Evolutionary conservation across 2,113 vertebrate species (phyloP), one percentile per base, ranked within the genome.

Genomic region (Phaethornis superciliosus): DNA sequence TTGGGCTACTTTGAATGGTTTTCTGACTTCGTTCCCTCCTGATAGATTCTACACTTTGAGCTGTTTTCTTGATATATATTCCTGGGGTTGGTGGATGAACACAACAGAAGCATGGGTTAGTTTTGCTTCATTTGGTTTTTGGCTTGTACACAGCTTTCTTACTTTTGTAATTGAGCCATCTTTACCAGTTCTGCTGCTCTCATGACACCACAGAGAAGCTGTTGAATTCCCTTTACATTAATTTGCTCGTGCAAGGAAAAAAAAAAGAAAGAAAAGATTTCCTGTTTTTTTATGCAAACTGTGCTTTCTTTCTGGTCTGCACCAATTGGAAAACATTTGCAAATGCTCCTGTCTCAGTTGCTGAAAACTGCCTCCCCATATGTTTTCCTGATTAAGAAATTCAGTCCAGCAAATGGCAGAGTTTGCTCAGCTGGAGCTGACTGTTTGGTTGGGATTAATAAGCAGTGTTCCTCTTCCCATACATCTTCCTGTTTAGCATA

Each of bases 321-420:
- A 89, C 81, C 76, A 64, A 85, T 89, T 59, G 91, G 72, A 90
- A 92, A 85, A 69, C 72, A 64, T 94, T 96, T 95, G 92, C 89
- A 93, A 95, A 79, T 72, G 72, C 81, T 93, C 46, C 76, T 60
- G 71, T 90, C 88, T 81, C 21, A 0, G 65, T 93, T 69, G 42
- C 89, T 92, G 90, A 89, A 87, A 96, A 94, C 76, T 95, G 81
- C 80, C 49, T 94, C 33, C 88, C 94, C 94, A 95, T 97, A 96
- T 96, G 94, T 96, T 97, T 96, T 93, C 90, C 87, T 94, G 90
- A 94, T 95, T 96, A 95, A 94, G 94, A 91, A 96, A 96, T 96
- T 87, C 87, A 88, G 84, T 85, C 81, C 81, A 94, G 90, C 94
- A 94, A 95, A 97, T 95, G 95, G 95, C 82, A 95, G 89, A 96